Evolutionary conservation across 2,797 vertebrate genomes (phyloP), one percentile per base, ranked within the genome.

Genomic region (Vultur gryphus): DNA sequence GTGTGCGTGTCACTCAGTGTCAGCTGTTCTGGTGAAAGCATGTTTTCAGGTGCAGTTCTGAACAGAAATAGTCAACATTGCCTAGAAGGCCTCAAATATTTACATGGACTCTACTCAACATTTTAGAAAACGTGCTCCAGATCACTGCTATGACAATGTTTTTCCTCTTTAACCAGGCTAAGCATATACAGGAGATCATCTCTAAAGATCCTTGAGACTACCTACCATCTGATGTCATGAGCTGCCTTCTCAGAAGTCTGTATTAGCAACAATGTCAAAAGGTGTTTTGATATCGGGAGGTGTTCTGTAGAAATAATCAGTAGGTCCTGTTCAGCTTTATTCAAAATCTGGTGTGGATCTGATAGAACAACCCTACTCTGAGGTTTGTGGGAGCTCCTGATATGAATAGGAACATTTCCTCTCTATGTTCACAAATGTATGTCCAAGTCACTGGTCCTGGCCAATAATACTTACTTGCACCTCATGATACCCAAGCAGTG

Each of bases 1-100:
- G 0, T 15, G 6, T 11, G 9, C 16, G 10, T 65, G 62, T 62
- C 51, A 15, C 16, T 29, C n/a, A 6, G 49, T 7, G 46, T 23
- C 44, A 51, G 17, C 48, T 19, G 12, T 19, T n/a, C 7, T n/a
- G 18, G 19, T 13, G n/a, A 54, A 48, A 39, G 19, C 51, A 2
- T 13, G 10, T 19, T 35, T 39, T 33, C 43, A 58, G 15, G 28
- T 23, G 25, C n/a, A 71, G 7, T 37, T 78, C 51, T 49, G 48
- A 78, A 46, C 25, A 61, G 39, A 64, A 72, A 67, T 9, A 17
- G 54, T 24, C 81, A 44, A 20, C 18, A 9, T 49, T 58, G 44
- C 52, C 29, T 31, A 33, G 25, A 54, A 70, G 20, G 52, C 12
- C 46, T 54, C 72, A 58, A 46, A 73, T 44, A 49, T 83, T 87